Evolutionary conservation across 1,140 invertebrate species (phyloP), one percentile per base, ranked within the genome.

Genomic region (Lithobius niger): DNA sequence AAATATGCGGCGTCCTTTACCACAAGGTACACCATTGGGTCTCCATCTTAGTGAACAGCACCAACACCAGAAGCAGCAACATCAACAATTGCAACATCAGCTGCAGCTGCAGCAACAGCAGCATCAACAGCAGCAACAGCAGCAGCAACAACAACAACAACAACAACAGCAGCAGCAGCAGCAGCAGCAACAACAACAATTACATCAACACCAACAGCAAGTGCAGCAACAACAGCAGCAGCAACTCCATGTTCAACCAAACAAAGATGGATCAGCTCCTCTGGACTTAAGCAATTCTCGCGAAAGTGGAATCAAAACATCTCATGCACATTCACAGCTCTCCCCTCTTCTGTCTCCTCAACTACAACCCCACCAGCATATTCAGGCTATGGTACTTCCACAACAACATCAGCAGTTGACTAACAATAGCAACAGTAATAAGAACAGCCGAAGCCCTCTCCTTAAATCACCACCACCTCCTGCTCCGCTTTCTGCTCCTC

Each of bases 111-210:
- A 45, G 6, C 6, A 45, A 4, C 4, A 45, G 10, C 28, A 54
- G 18, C 44, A 52, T 26, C 55, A 57, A 6, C 47, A 57, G 43
- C 45, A 27, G 36, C 56, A 53, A 50, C 53, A 51, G 16, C 50
- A 10, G 4, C 21, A 3, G 25, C n/a, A 3, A 21, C 26, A 31
- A 22, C 27, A 47, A 13, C 21, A 56, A 21, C 48, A 27, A 43
- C 49, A 26, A 3, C 27, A 40, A 27, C 31, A 31, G n/a, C 57
- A 40, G 27, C 25, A 27, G 6, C 58, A 27, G 22, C 58, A 59
- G 21, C 44, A 24, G 22, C n/a, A 28, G 31, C 31, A 40, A 28
- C 54, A 42, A 13, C 43, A 54, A 19, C 58, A 54, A 27, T 21
- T 15, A 19, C 22, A 36, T 27, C 27, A 36, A 19, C 52, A 22